phyloP scores from a whole-genome alignment of 92 coral and sea anemone species.

The Chrysogorgia sp. region DNA sequence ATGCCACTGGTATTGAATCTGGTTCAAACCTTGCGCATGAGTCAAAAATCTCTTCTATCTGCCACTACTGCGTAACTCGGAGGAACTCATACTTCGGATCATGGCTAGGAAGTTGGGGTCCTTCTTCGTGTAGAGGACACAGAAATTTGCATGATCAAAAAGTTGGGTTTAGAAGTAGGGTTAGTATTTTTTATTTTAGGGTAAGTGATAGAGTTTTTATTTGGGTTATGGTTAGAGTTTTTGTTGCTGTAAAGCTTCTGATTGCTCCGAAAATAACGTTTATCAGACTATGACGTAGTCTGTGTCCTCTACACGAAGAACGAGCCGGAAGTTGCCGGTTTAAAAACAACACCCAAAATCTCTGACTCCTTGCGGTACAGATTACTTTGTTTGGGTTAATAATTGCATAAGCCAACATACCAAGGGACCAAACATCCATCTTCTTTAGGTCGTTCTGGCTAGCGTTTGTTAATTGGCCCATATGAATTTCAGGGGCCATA shows the following conservation, averaged over 20 bases:
- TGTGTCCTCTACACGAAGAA: too few relatives aligned
- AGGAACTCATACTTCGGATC: constrained; percentile 13
- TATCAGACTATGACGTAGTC: too few relatives aligned
- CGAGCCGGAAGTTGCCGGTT: not conserved
- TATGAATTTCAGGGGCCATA: constrained; percentile 31
- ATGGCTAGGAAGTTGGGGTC: constrained; percentile 5
- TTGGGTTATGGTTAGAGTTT: too few relatives aligned
- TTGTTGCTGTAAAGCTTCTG: too few relatives aligned
- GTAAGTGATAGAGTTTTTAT: too few relatives aligned
- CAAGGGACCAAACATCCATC: constrained; percentile 50
- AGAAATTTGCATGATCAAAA: too few relatives aligned
- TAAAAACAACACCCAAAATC: not conserved
- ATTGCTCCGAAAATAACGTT: too few relatives aligned
- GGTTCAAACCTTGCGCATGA: constrained; percentile 25
- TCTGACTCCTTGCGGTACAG: constrained; percentile 34
- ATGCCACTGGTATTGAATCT: not conserved
- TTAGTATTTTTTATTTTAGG: too few relatives aligned
- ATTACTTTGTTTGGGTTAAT: constrained; percentile 36
- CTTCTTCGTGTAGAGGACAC: too few relatives aligned
- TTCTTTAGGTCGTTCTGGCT: constrained; percentile 46
- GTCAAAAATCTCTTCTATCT: constrained; percentile 12
- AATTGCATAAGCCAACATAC: constrained; percentile 40
- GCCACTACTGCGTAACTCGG: constrained; percentile 28
- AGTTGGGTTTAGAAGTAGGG: too few relatives aligned
- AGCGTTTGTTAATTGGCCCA: not conserved